phyloP scores from a whole-genome alignment of 2,113 vertebrate species.

The Aegotheles bennettii region DNA sequence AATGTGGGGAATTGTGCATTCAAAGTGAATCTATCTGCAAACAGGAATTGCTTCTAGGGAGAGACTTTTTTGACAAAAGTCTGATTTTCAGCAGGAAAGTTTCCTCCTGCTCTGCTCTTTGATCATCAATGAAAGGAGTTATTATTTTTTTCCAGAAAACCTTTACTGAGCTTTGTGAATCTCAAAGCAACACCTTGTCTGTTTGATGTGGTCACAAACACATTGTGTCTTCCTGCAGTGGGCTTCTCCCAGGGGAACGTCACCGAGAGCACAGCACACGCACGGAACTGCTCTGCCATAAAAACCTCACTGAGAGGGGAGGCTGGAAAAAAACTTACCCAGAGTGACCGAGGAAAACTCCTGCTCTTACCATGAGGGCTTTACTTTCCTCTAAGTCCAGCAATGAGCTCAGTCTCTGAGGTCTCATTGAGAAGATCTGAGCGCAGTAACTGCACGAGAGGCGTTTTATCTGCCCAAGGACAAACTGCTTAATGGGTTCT shows the following conservation, averaged over 20 bases:
- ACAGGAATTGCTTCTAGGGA: background rate
- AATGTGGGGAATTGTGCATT: background rate
- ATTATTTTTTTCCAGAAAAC: background rate
- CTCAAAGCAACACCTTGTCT: background rate
- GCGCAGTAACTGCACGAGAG: background rate
- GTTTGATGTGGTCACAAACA: background rate
- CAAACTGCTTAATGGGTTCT: constrained; percentile 14
- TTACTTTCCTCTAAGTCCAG: background rate
- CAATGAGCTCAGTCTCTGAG: constrained; percentile 26
- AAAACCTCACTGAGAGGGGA: background rate
- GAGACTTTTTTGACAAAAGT: background rate
- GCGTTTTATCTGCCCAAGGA: background rate
- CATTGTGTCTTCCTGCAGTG: background rate
- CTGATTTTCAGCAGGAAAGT: background rate
- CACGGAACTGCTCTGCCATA: background rate
- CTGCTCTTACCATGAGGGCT: background rate
- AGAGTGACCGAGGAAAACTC: background rate
- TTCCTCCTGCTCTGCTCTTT: background rate
- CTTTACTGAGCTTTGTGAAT: background rate
- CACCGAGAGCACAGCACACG: background rate
- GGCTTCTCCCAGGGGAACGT: background rate
- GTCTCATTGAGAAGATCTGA: background rate
- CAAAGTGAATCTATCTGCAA: background rate
- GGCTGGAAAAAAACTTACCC: constrained; percentile 25
- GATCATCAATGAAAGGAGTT: background rate